These are phyloP conservation scores for Stictocephala bisonia DNA, from an alignment of 2,888 invertebrate species.

Conservation along the genomic window DNA sequence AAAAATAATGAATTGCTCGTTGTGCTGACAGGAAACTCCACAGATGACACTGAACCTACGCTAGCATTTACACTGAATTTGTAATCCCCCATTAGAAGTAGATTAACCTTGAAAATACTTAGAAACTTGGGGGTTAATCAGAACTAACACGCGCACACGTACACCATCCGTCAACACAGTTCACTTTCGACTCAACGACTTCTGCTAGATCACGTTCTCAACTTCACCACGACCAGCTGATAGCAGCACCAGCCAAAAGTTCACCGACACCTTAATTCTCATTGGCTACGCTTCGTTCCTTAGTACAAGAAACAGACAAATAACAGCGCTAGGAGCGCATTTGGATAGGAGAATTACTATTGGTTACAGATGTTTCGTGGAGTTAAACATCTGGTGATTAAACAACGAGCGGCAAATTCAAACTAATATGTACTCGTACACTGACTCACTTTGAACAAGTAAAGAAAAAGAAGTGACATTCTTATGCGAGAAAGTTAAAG, in stretches of 20 bases:
- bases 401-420: no score
- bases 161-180: conserved; percentile 51
- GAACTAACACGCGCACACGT: conserved; percentile 50
- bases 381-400: no score
- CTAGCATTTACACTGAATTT: conserved; percentile 61
- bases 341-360: not conserved
- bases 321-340: not conserved
- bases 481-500: no score
- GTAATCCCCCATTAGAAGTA: conserved; percentile 61
- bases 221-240: conserved; percentile 8
- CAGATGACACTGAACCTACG: conserved; percentile 60
- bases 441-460: no score
- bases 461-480: no score
- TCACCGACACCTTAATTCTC: not conserved
- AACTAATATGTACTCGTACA: no score
- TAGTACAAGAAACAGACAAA: not conserved
- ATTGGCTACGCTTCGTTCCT: conserved; percentile 7
- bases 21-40: conserved; percentile 59
- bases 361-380: conserved; percentile 24
- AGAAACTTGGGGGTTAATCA: conserved; percentile 45
- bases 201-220: conserved; percentile 43
- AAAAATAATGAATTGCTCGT: conserved; percentile 58
- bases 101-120: conserved; percentile 41
- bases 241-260: conserved; percentile 42
- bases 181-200: conserved; percentile 49